phyloP scores from a whole-genome alignment of 2,888 invertebrate species.

The Drosophila pegasa region DNA sequence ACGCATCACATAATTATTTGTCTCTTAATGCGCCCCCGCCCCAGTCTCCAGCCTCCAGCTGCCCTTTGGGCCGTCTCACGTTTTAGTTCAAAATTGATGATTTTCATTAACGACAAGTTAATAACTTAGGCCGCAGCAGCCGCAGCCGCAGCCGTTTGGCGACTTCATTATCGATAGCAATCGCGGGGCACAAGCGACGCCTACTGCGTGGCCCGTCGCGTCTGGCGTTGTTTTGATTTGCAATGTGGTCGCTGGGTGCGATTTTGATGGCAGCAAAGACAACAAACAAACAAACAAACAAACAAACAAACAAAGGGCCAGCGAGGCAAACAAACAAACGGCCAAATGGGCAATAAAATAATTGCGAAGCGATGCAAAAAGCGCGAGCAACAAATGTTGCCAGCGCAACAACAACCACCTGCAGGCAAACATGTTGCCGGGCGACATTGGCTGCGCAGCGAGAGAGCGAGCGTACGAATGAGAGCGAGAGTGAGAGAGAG shows the following conservation, averaged over 20 bases:
- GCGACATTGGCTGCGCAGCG: conserved; percentile 47
- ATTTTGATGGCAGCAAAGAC: conserved; percentile 24
- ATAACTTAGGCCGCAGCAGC: conserved; percentile 56
- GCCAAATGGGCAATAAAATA: conserved; percentile 42
- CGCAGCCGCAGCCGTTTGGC: conserved; percentile 38
- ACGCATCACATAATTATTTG: conserved; percentile 56
- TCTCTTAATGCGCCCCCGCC: conserved; percentile 7
- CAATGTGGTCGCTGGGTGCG: conserved; percentile 30
- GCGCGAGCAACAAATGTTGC: conserved; percentile 47
- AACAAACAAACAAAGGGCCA: too few species aligned
- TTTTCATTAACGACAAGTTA: conserved; percentile 81
- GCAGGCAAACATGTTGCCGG: conserved; percentile 55
- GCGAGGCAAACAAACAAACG: conserved; percentile 22
- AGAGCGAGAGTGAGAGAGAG: conserved; percentile 5
- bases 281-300: conserved; percentile 22
- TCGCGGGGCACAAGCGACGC: conserved; percentile 26
- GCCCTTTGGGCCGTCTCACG: conserved; percentile 19
- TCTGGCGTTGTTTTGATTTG: conserved; percentile 56
- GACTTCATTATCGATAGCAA: conserved; percentile 65
- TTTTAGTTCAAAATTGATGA: conserved; percentile 72
- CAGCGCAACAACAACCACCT: conserved; percentile 42
- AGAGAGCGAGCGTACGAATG: background rate
- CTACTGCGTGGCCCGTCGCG: conserved; percentile 3
- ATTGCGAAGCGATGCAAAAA: conserved; percentile 29
- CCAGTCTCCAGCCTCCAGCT: background rate